Evolutionary conservation across 2,113 vertebrate genomes (phyloP).

Genomic region (Microcebus jonahi): DNA sequence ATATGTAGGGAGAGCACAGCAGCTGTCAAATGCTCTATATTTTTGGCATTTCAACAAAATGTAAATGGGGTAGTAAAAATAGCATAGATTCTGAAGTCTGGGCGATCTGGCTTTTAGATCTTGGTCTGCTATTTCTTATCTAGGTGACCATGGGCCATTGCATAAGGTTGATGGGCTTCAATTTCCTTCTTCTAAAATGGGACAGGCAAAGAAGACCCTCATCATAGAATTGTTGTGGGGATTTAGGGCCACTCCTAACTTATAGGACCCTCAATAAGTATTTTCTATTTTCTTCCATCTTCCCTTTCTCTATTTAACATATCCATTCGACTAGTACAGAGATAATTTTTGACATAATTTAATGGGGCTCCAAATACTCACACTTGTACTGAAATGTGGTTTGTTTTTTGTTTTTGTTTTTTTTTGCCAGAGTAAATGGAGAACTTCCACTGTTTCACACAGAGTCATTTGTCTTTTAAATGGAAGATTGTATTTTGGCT

Average conservation of each 20-base stretch:
- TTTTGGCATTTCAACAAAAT: background rate
- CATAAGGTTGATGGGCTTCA: background rate
- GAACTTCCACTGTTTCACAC: background rate
- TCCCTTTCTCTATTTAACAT: background rate
- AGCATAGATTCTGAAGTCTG: background rate
- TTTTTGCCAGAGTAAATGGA: background rate
- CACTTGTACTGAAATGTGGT: background rate
- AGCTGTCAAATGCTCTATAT: background rate
- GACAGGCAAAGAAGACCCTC: background rate
- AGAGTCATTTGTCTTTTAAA: background rate
- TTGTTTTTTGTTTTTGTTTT: background rate
- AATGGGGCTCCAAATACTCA: background rate
- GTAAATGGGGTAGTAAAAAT: background rate
- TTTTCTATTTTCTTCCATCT: background rate
- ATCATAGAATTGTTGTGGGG: background rate
- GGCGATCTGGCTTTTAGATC: background rate
- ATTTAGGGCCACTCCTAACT: background rate
- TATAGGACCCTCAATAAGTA: background rate
- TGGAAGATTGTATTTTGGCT: background rate
- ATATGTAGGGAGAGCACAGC: fast-evolving
- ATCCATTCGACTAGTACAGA: background rate
- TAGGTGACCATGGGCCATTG: background rate
- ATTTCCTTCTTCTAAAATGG: background rate
- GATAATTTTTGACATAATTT: background rate
- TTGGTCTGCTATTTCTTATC: background rate